A percentile compares a stretch with the other conserved stretches of the same genome.
phyloP scores from a whole-genome alignment of 1,140 invertebrate genomes.

The Conopomorpha cramerella region DNA sequence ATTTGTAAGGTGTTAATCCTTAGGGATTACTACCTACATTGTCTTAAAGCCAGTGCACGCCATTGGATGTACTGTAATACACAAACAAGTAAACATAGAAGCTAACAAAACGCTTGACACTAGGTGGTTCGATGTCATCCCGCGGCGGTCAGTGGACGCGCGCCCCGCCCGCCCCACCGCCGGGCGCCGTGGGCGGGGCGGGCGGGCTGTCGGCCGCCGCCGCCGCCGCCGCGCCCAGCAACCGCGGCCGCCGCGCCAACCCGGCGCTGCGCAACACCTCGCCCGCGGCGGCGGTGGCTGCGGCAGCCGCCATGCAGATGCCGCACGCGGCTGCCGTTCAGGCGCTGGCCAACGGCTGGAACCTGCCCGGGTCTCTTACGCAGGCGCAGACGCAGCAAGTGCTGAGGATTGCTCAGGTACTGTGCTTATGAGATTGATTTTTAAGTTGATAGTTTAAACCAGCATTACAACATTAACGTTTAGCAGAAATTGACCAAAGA shows the following conservation, averaged over 20 bases:
- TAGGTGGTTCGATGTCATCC: not conserved
- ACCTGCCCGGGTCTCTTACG: constrained; percentile 30
- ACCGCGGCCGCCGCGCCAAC: constrained; percentile 20
- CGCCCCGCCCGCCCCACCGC: constrained; percentile 46
- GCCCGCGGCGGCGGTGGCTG: too few relatives aligned
- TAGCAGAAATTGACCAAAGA: too few relatives aligned
- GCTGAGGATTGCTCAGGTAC: constrained; percentile 49
- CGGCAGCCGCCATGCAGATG: constrained; percentile 37
- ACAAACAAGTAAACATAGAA: too few relatives aligned
- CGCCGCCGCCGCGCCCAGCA: constrained; percentile 12
- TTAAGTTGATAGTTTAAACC: too few relatives aligned
- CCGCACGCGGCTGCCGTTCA: constrained; percentile 47
- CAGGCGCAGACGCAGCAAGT: constrained; percentile 52
- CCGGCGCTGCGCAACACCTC: constrained; percentile 22
- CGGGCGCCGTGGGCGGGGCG: constrained; percentile 26
- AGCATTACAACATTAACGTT: too few relatives aligned
- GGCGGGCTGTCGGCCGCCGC: constrained; percentile 14
- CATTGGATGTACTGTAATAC: too few relatives aligned
- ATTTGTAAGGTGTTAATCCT: too few relatives aligned
- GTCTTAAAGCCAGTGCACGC: too few relatives aligned
- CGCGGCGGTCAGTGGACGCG: constrained; percentile 51
- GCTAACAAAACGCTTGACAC: too few relatives aligned
- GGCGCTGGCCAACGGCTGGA: constrained; percentile 47
- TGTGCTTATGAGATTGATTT: too few relatives aligned
- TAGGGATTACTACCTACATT: too few relatives aligned